Evolutionary conservation across 2,113 vertebrate species (phyloP), one percentile per base, ranked within the genome.

Genomic region (Hyla sarda): DNA sequence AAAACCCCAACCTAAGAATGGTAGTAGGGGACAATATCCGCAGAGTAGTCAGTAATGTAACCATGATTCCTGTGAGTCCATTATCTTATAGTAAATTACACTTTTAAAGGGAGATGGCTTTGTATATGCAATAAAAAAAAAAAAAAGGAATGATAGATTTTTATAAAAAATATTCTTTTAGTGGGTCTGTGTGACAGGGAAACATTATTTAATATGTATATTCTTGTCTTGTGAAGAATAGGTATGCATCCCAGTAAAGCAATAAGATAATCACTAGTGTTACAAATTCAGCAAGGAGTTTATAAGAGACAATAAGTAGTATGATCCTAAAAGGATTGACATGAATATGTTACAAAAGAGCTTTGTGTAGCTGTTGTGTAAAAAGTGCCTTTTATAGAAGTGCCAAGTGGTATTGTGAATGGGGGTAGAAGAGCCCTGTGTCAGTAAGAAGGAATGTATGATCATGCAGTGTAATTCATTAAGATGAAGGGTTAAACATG

Each of bases 401-500:
- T 81, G 52, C 32, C 78, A 81, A 81, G 23, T 81, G 78, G 78
- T n/a, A 45, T 25, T 47, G 13, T 81, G 56, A 81, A 65, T 65
- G 58, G 52, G 13, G 56, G 56, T 65, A 25, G 56, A 47, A 45
- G 78, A 81, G 56, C 58, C 52, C 47, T 65, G 78, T 65, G 78
- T 47, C 34, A n/a, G 58, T 10, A 47, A 34, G 30, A 21, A 80
- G 77, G 34, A 60, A 28, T 65, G 56, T 81, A 81, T 65, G 41
- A 71, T 71, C 34, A 45, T 37, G 13, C 21, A 16, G 78, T 17
- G 14, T 14, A 25, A 11, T 34, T 13, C 54, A 23, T 41, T 79
- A 50, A 72, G 60, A 72, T 58, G 17, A 86, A 21, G 84, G 62
- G 60, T 86, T 80, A 86, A 69, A 48, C 11, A 30, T 21, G 74